phyloP scores from a whole-genome alignment of 2,888 invertebrate genomes.

The Andrena flavipes region DNA sequence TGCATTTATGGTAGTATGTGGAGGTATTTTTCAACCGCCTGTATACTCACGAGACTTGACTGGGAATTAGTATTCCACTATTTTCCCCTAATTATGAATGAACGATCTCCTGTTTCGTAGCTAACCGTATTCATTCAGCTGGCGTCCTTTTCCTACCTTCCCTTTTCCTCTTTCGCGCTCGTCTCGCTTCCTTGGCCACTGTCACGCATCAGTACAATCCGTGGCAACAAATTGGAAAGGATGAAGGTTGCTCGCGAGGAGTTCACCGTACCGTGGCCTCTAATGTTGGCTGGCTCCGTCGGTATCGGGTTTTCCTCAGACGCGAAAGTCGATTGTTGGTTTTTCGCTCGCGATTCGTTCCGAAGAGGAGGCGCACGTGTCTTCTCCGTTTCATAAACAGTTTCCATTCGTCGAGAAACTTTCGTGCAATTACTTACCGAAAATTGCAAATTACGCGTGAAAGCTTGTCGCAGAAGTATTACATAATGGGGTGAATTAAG shows the following conservation, averaged over 20 bases:
- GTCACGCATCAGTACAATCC: slow-evolving; percentile 50
- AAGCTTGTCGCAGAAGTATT: too few relatives aligned
- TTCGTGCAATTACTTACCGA: too few relatives aligned
- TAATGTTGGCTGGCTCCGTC: slow-evolving; percentile 28
- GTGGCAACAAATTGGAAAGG: slow-evolving; percentile 64
- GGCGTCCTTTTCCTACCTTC: neutral
- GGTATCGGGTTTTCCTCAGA: slow-evolving; percentile 28
- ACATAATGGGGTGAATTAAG: too few relatives aligned
- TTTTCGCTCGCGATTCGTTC: neutral
- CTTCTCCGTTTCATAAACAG: too few relatives aligned
- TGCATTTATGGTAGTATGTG: too few relatives aligned
- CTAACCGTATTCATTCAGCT: slow-evolving; percentile 42
- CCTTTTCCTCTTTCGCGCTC: slow-evolving; percentile 37
- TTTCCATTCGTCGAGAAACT: neutral
- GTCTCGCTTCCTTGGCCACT: slow-evolving; percentile 62
- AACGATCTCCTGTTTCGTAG: slow-evolving; percentile 6
- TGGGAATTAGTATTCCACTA: neutral
- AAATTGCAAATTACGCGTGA: too few relatives aligned
- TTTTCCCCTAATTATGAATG: neutral
- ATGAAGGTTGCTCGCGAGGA: slow-evolving; percentile 61
- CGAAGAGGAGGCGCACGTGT: neutral
- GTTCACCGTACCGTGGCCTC: slow-evolving; percentile 71
- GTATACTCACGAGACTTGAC: neutral
- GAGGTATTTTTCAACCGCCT: too few relatives aligned
- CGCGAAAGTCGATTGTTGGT: slow-evolving; percentile 32